Evolutionary conservation across 2,888 invertebrate genomes (phyloP).

Genomic region (Xanthia icteritia): DNA sequence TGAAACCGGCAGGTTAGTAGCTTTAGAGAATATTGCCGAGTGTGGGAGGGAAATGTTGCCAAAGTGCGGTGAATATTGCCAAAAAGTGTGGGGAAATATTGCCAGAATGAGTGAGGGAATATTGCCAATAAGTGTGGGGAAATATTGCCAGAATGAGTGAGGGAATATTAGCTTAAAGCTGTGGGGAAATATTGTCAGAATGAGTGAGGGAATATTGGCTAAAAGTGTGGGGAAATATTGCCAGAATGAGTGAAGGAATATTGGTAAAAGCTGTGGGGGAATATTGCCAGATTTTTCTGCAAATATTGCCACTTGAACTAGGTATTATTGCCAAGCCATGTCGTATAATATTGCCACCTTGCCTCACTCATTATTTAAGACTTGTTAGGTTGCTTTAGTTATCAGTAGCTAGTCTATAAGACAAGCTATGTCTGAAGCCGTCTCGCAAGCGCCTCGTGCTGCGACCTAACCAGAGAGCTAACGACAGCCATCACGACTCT

Average conservation of each 20-base stretch:
- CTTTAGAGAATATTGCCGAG: not conserved
- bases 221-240: no score
- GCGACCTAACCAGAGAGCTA: constrained; percentile 83
- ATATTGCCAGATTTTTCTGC: not conserved
- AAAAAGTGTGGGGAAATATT: not conserved
- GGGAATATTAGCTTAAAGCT: no score
- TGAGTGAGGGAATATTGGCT: no score
- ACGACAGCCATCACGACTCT: constrained; percentile 59
- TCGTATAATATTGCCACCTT: no score
- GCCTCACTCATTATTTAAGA: no score
- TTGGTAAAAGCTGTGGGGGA: no score
- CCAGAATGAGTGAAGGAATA: no score
- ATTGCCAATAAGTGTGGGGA: not conserved
- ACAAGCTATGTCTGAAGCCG: constrained; percentile 90
- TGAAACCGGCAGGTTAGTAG: constrained; percentile 59
- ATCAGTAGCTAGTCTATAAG: constrained; percentile 88
- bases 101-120: not conserved
- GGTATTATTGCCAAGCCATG: not conserved
- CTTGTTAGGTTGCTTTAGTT: no score
- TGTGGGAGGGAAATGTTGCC: not conserved
- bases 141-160: no score
- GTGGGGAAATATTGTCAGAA: no score
- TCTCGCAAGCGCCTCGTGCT: constrained; percentile 94
- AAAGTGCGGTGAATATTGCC: not conserved
- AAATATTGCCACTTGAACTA: not conserved